Base-by-base conservation (phyloP, 2,888 invertebrate genomes). In the Plusia festucae region DNA sequence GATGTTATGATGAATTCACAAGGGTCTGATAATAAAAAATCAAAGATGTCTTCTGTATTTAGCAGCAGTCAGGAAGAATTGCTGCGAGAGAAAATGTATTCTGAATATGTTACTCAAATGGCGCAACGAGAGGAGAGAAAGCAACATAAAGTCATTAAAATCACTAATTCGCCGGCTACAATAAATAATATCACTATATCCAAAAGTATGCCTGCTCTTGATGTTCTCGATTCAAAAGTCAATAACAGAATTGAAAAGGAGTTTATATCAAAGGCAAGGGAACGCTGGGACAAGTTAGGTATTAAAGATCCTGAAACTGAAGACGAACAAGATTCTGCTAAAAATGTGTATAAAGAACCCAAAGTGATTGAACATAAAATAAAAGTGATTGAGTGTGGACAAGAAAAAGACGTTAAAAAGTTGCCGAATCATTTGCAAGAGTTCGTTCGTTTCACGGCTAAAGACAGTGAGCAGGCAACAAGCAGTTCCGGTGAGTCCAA, bases 391-490 rank as follows among this genome's bases (percentile, higher is more conserved):
- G 97, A 97, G 85, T 97, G 97, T 67, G 86, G 95, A 82, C 84
- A 96, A 90, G 95, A 96, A 84, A 96, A 95, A 67, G 96, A 96
- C 82, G 94, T 96, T 53, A 94, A 95, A 62, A 96, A 96, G 70
- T 94, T 98, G 69, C 98, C 98, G 6, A 96, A 95, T 82, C 98
- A 98, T 90, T 95, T 98, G 84, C 96, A 96, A 85, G 98, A 98
- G 84, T 97, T 98, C 87, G 96, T 98, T 80, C 96, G 95, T 85
- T 96, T 97, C 81, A 95, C 96, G 49, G 90, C 92, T 40, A 93
- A 92, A 73, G 94, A 95, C 77, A 93, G 95, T 80, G 93, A 94
- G 74, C 94, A 95, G 81, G 95, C 95, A 91, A 95, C 96, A 92
- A 95, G 90, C 76, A 87, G 88, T 76, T 91, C 94, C 82, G 95